Evolutionary conservation across 2,888 invertebrate species (phyloP), one percentile per base, ranked within the genome.

Genomic region (Coleophora deauratella): DNA sequence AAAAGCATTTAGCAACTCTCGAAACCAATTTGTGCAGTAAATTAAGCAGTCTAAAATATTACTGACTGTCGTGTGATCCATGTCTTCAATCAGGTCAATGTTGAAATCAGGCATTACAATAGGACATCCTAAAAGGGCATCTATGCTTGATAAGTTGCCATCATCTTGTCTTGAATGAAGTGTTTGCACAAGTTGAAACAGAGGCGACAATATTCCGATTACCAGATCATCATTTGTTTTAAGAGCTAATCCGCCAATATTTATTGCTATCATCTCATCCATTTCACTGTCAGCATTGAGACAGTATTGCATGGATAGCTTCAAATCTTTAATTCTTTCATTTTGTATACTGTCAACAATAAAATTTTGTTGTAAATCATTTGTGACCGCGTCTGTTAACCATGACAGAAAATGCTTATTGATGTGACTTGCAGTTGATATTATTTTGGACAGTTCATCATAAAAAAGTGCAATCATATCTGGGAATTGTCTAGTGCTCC

Each of bases 71-170:
- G 72, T 66, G 6, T 67, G 69, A 49, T 88, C 87, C 55, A 87
- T 85, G 43, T 88, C 87, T 45, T 87, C 86, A 47, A 90, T 74
- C 38, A 76, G 64, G 35, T 88, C 81, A 32, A 86, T 62, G 48
- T 91, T 88, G 41, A 86, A 65, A 43, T 86, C 73, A 0, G 95
- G 94, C 76, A 96, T 81, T 33, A 93, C 80, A 44, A 97, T 75
- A 6, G 92, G 89, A 70, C 93, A 93, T n/a, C 95, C 96, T 33
- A 97, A 80, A 40, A 97, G 79, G 9, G 93, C 94, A 77, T 96
- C 93, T 46, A 97, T 93, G 37, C 88, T 88, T 39, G 90, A 89
- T 45, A 97, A 81, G 61, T 91, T 87, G 12, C 90, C 91, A 40
- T 89, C 76, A 63, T 90, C 84, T 48, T 89, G 88, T 46, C 87